Conservation (phyloP, 2,888 invertebrate genomes). For the Uloborus plumipes region DNA sequence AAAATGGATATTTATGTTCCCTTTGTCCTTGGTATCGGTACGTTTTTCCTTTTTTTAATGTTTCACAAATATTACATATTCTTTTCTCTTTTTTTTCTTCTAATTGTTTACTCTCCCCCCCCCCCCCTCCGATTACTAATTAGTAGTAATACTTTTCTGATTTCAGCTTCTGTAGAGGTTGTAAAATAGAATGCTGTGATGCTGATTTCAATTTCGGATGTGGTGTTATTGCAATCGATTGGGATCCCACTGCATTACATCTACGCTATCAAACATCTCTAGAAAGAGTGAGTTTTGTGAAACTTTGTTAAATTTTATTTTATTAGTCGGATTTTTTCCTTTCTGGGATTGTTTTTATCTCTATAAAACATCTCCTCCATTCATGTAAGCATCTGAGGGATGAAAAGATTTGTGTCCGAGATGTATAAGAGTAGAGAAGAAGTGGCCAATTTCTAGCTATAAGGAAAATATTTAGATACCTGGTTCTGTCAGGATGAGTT, state of each 20-base stretch:
- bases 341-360: not conserved
- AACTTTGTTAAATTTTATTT: not conserved
- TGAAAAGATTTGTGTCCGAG: too few relatives aligned
- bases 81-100: not conserved
- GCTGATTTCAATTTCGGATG: constrained; percentile 70
- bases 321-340: not conserved
- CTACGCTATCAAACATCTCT: constrained; percentile 86
- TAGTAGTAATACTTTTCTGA: not conserved
- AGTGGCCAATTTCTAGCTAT: too few relatives aligned
- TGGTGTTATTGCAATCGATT: constrained; percentile 86
- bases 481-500: too few relatives aligned
- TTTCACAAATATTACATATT: not conserved
- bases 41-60: constrained; percentile 2
- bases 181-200: constrained; percentile 80
- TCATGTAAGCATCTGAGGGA: not conserved
- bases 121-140: too few relatives aligned
- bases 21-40: constrained; percentile 77
- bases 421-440: too few relatives aligned
- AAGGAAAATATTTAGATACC: too few relatives aligned
- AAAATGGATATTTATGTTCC: constrained; percentile 77
- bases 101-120: not conserved
- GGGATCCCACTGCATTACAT: constrained; percentile 95
- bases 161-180: constrained; percentile 85
- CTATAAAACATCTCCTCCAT: not conserved
- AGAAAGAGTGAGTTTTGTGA: constrained; percentile 76